phyloP scores from a whole-genome alignment of 1,140 invertebrate species.

The Hesperophylax magnus region DNA sequence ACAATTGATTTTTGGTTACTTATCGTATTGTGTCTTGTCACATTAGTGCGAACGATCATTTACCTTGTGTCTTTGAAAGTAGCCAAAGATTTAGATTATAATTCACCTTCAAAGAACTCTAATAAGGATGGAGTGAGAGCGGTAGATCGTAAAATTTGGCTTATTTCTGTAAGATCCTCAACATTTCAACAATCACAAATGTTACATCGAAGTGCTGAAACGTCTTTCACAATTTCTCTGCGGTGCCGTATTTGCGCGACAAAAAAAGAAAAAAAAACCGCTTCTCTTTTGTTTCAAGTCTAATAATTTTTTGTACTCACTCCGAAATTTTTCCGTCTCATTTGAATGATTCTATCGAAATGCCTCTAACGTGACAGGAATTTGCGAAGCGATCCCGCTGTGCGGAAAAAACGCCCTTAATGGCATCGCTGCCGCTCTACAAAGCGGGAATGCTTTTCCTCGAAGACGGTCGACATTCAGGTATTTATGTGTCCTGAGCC shows the following conservation, averaged over 20 bases:
- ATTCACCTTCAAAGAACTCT: too few species aligned
- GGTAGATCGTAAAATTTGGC: too few species aligned
- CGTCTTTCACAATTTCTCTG: neutral
- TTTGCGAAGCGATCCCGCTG: slow-evolving; percentile 19
- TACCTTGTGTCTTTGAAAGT: too few species aligned
- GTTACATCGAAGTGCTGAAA: neutral
- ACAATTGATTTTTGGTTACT: too few species aligned
- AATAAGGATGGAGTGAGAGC: too few species aligned
- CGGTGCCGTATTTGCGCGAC: slow-evolving; percentile 21
- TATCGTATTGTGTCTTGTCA: too few species aligned
- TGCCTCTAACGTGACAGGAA: slow-evolving; percentile 49
- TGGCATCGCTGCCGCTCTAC: neutral
- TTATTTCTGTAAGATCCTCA: too few species aligned
- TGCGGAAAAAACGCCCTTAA: slow-evolving; percentile 15
- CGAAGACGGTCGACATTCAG: slow-evolving; percentile 9
- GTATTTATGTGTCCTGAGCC: neutral
- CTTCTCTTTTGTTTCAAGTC: slow-evolving; percentile 34
- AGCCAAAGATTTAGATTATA: too few species aligned
- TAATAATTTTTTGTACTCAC: slow-evolving; percentile 10
- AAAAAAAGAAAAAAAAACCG: slow-evolving; percentile 8
- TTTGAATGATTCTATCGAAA: slow-evolving; percentile 49
- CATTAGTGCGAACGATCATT: too few species aligned
- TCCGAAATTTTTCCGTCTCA: slow-evolving; percentile 43
- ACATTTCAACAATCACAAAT: too few species aligned
- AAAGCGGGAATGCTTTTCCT: slow-evolving; percentile 23